These are phyloP conservation scores for Poecilus cupreus DNA, from an alignment of 2,888 invertebrate species.

Conservation along the genomic window DNA sequence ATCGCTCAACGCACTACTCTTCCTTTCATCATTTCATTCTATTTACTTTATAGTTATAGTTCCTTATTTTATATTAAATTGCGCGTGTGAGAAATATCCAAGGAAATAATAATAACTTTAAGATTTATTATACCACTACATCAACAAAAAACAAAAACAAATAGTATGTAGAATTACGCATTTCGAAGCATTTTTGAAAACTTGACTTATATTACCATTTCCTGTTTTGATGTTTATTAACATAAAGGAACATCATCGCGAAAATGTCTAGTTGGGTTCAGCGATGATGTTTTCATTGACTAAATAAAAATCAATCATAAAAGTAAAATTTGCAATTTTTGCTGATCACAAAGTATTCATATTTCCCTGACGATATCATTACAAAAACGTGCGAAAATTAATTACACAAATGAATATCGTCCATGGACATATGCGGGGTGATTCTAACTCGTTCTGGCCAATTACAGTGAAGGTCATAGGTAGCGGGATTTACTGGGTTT, in stretches of 20 bases:
- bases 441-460: not conserved
- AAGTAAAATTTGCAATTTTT: not conserved
- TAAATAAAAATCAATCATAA: not conserved
- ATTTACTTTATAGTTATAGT: not conserved
- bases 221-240: no score
- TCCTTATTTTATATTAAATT: not conserved
- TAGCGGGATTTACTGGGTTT: not conserved
- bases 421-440: not conserved
- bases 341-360: conserved; percentile 2
- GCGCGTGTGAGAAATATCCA: not conserved
- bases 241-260: not conserved
- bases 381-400: not conserved
- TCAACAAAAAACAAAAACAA: not conserved
- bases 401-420: not conserved
- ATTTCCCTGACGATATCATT: not conserved
- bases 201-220: no score
- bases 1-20: no score
- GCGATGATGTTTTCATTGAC: not conserved
- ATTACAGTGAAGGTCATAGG: conserved; percentile 11
- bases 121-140: not conserved
- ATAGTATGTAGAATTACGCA: not conserved
- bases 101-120: not conserved
- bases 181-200: no score
- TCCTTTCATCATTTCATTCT: no score
- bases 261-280: not conserved